Evolutionary conservation across 2,888 invertebrate species (phyloP).

Genomic region (Belgica antarctica): DNA sequence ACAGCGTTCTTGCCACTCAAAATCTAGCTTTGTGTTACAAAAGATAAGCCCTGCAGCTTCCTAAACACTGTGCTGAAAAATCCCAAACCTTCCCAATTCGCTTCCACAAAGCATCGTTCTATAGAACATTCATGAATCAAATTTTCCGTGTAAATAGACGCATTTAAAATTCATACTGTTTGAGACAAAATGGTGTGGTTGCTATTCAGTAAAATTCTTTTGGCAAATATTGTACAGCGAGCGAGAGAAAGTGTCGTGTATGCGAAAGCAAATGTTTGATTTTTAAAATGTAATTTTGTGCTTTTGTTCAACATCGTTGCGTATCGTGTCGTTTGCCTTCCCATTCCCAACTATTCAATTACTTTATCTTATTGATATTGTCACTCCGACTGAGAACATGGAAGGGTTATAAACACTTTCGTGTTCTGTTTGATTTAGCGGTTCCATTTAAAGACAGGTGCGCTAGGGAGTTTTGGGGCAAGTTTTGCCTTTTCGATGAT

Average conservation of each 20-base stretch:
- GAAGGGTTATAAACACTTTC: not conserved
- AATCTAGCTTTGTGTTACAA: too few species aligned
- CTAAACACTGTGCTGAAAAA: not conserved
- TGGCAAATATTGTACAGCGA: not conserved
- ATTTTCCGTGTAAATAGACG: constrained; percentile 37
- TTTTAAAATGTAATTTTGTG: constrained; percentile 33
- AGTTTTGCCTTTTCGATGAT: too few species aligned
- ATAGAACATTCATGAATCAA: constrained; percentile 9
- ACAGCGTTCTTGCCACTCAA: too few species aligned
- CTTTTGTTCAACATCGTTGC: not conserved
- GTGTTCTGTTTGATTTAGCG: not conserved
- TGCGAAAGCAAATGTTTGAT: constrained; percentile 20
- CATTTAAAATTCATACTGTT: constrained; percentile 43
- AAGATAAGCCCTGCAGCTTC: too few species aligned
- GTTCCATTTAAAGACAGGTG: not conserved
- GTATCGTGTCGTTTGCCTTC: not conserved
- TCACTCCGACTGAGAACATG: not conserved
- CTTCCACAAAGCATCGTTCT: not conserved
- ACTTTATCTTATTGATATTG: not conserved
- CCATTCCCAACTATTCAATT: not conserved
- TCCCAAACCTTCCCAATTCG: not conserved
- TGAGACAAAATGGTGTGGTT: constrained; percentile 40
- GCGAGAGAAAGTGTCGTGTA: not conserved
- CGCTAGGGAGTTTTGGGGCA: too few species aligned
- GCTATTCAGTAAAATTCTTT: constrained; percentile 10